Percentiles rank a stretch among this genome's conserved stretches.
These are phyloP conservation scores for Troides aeacus DNA, from an alignment of 2,888 invertebrate genomes.

Conservation along the genomic window DNA sequence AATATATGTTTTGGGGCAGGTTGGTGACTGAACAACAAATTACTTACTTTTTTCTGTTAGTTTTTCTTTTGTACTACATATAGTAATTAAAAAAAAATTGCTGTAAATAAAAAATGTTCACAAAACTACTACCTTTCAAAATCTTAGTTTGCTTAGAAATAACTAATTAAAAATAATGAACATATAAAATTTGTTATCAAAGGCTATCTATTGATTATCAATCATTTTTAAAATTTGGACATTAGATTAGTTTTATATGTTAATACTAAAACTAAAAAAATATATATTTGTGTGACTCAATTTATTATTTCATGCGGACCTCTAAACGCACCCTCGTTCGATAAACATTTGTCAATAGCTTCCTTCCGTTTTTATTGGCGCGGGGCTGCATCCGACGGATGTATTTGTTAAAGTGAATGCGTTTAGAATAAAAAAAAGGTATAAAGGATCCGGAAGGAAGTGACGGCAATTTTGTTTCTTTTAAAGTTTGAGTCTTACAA, in stretches of 20 bases:
- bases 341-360: slow-evolving; percentile 56
- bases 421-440: slow-evolving; percentile 20
- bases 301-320: background rate
- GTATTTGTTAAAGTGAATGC: slow-evolving; percentile 25
- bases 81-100: background rate
- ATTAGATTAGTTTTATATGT: background rate
- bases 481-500: background rate
- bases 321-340: slow-evolving; percentile 18
- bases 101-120: too few species aligned
- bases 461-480: slow-evolving; percentile 22
- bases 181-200: too few species aligned
- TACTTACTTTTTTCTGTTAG: background rate
- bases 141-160: too few species aligned
- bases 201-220: too few species aligned
- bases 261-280: background rate
- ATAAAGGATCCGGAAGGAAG: slow-evolving; percentile 28
- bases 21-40: background rate
- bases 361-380: slow-evolving; percentile 55
- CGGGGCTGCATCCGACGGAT: slow-evolving; percentile 32
- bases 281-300: background rate
- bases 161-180: too few species aligned
- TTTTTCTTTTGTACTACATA: background rate
- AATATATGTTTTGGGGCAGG: background rate
- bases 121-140: too few species aligned
- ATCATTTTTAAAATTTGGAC: too few species aligned